These are phyloP conservation scores for Drosophila santomea DNA, from an alignment of 1,140 invertebrate genomes.

Conservation along the genomic window DNA sequence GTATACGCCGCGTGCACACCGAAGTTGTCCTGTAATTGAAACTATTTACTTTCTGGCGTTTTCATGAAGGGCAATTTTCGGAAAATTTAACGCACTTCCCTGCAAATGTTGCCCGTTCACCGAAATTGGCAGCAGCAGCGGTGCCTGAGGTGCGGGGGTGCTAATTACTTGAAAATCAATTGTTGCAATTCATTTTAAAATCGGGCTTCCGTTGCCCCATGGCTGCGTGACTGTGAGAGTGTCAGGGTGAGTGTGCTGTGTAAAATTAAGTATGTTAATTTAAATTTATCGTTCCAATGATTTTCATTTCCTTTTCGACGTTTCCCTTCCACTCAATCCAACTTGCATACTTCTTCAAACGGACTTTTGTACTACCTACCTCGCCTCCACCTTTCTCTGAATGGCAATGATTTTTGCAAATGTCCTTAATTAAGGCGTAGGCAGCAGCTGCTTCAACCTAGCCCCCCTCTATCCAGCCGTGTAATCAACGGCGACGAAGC, in stretches of 20 bases:
- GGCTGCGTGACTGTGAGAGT: background rate
- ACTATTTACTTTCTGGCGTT: constrained; percentile 78
- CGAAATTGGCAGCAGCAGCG: constrained; percentile 22
- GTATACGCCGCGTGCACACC: constrained; percentile 61
- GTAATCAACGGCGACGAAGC: constrained; percentile 53
- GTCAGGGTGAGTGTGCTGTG: constrained; percentile 20
- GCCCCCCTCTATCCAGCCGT: constrained; percentile 14
- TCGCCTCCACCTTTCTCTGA: constrained; percentile 3
- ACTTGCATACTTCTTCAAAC: constrained; percentile 59
- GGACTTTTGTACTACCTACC: constrained; percentile 7
- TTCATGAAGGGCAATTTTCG: constrained; percentile 75
- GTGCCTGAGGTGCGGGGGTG: constrained; percentile 37
- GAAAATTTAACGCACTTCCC: constrained; percentile 75
- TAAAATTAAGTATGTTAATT: constrained; percentile 80
- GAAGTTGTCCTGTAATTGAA: constrained; percentile 71
- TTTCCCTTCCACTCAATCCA: constrained; percentile 39
- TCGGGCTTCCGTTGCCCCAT: constrained; percentile 15
- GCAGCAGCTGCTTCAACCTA: constrained; percentile 27
- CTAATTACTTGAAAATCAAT: constrained; percentile 80
- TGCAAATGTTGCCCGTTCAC: constrained; percentile 60
- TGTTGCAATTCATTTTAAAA: constrained; percentile 75
- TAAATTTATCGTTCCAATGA: constrained; percentile 80
- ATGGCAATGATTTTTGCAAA: constrained; percentile 60
- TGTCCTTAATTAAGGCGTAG: constrained; percentile 66
- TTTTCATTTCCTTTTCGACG: constrained; percentile 60